A percentile compares a stretch with the other conserved stretches of the same genome.
phyloP scores from a whole-genome alignment of 1,140 invertebrate species.

The Drosophila kanapiae region DNA sequence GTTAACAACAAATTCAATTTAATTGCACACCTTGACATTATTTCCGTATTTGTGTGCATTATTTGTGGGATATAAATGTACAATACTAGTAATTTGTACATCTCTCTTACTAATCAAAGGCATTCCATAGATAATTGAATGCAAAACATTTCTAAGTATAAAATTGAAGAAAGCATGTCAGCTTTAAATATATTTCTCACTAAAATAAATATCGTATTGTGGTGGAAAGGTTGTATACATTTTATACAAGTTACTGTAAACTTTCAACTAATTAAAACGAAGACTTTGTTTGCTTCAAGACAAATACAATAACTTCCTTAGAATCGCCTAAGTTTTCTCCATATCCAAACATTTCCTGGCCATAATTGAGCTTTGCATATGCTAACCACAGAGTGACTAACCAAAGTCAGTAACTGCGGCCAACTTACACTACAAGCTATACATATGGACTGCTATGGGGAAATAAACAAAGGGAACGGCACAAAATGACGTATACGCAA shows the following conservation, averaged over 20 bases:
- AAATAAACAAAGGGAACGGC: constrained; percentile 42
- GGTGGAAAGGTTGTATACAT: too few relatives aligned
- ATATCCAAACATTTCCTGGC: constrained; percentile 13
- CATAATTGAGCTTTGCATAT: constrained; percentile 45
- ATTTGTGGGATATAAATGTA: too few relatives aligned
- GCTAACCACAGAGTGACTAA: constrained; percentile 28
- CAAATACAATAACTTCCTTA: background rate
- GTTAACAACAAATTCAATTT: too few relatives aligned
- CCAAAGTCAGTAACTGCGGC: constrained; percentile 24
- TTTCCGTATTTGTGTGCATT: too few relatives aligned
- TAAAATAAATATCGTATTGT: too few relatives aligned
- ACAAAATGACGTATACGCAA: constrained; percentile 74
- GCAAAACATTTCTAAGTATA: too few relatives aligned
- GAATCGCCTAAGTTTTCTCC: background rate
- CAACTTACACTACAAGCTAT: background rate
- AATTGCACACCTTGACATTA: too few relatives aligned
- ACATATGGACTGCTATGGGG: constrained; percentile 14
- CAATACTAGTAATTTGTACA: too few relatives aligned
- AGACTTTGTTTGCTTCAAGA: background rate
- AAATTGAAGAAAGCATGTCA: too few relatives aligned
- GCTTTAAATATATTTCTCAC: too few relatives aligned
- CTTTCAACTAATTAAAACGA: background rate
- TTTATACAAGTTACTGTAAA: background rate
- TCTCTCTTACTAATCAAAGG: too few relatives aligned
- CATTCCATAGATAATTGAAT: too few relatives aligned